phyloP scores from a whole-genome alignment of 2,797 vertebrate species.

The Lepidocolaptes lacrymiger region DNA sequence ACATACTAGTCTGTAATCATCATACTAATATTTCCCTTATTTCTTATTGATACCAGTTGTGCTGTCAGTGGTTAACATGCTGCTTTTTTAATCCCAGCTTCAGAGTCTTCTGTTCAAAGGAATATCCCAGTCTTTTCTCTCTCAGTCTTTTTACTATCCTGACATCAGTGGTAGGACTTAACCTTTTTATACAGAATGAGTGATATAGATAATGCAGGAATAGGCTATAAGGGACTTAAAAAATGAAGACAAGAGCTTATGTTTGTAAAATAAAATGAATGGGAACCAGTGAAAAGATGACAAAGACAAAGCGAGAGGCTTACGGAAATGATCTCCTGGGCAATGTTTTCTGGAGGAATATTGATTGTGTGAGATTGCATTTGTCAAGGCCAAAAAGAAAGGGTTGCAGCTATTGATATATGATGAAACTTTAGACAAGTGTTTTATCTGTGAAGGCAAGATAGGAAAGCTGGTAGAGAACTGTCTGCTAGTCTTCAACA shows the following conservation, averaged over 20 bases:
- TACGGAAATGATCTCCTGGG: neutral
- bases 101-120: neutral
- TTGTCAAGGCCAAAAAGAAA: neutral
- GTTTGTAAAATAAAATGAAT: neutral
- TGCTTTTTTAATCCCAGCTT: neutral
- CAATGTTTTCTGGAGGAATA: constrained; percentile 1
- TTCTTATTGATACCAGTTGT: neutral
- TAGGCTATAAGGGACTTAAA: neutral
- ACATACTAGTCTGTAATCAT: neutral
- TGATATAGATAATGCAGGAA: neutral
- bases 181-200: neutral
- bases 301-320: constrained; percentile 9
- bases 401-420: neutral
- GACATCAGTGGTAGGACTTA: neutral
- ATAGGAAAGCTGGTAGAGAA: neutral
- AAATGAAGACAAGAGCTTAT: neutral
- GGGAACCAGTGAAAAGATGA: neutral
- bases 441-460: neutral
- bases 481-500: neutral
- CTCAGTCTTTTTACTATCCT: neutral
- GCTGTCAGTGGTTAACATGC: neutral
- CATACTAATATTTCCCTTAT: neutral
- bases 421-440: neutral
- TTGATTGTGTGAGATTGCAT: neutral
- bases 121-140: fast-evolving